Evolutionary conservation across 2,113 vertebrate genomes (phyloP).

Genomic region (Urocynchramus pylzowi): DNA sequence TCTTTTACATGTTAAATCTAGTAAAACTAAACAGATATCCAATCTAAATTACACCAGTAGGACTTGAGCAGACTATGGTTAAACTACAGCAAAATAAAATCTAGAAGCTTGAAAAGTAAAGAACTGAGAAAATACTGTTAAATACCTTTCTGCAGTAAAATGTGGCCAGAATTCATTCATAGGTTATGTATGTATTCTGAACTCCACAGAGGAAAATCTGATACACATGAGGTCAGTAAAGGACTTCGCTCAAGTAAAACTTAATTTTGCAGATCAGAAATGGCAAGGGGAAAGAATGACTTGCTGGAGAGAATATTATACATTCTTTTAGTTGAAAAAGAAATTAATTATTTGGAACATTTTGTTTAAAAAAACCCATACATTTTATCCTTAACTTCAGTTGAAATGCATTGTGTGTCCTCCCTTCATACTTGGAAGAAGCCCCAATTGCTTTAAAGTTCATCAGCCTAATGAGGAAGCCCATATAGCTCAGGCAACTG

Average conservation of each 20-base stretch:
- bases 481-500: background rate
- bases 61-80: background rate
- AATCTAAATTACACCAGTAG: background rate
- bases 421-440: conserved; percentile 34
- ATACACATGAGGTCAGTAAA: background rate
- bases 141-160: background rate
- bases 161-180: background rate
- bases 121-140: background rate
- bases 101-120: background rate
- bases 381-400: background rate
- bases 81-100: background rate
- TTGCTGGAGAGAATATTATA: background rate
- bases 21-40: background rate
- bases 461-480: conserved; percentile 44
- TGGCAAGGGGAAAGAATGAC: background rate
- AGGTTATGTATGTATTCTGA: background rate
- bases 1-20: background rate
- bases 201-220: background rate
- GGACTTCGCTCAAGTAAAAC: background rate
- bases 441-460: conserved; percentile 11
- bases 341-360: background rate
- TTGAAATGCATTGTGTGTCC: background rate
- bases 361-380: background rate
- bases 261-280: background rate
- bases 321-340: background rate